phyloP scores from a whole-genome alignment of 2,113 vertebrate genomes.

The Arvicanthis niloticus region DNA sequence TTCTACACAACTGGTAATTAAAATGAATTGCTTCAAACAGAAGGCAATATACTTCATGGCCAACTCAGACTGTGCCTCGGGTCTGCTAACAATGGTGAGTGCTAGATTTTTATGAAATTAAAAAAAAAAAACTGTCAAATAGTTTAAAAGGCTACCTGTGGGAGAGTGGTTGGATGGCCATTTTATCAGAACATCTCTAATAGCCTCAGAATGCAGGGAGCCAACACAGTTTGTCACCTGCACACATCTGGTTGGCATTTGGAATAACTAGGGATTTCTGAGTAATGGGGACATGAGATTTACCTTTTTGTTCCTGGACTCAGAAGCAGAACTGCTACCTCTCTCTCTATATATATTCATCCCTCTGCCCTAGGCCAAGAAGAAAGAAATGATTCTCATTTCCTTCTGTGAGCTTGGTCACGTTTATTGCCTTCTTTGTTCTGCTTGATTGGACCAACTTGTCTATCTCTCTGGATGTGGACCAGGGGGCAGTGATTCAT shows the following conservation, averaged over 20 bases:
- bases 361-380: background rate
- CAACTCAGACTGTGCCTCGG: constrained; percentile 45
- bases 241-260: constrained; percentile 62
- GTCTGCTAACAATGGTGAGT: constrained; percentile 45
- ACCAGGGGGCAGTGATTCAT: constrained; percentile 37
- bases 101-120: constrained; percentile 60
- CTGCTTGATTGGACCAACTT: background rate
- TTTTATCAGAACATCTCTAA: constrained; percentile 57
- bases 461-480: background rate
- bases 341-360: background rate
- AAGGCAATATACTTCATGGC: background rate
- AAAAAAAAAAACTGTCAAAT: background rate
- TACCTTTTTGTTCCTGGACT: constrained; percentile 65
- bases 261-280: constrained; percentile 51
- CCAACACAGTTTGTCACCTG: background rate
- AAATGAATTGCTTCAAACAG: constrained; percentile 50
- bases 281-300: constrained; percentile 47
- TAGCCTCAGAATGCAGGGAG: constrained; percentile 46
- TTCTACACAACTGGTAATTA: constrained; percentile 56
- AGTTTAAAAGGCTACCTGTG: constrained; percentile 56
- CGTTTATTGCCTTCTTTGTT: constrained; percentile 20
- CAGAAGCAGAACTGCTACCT: constrained; percentile 59
- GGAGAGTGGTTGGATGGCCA: constrained; percentile 37
- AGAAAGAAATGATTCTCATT: constrained; percentile 46
- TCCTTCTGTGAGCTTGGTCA: background rate